Conservation (phyloP, 2,113 vertebrate species). For the Ailuropoda melanoleuca region DNA sequence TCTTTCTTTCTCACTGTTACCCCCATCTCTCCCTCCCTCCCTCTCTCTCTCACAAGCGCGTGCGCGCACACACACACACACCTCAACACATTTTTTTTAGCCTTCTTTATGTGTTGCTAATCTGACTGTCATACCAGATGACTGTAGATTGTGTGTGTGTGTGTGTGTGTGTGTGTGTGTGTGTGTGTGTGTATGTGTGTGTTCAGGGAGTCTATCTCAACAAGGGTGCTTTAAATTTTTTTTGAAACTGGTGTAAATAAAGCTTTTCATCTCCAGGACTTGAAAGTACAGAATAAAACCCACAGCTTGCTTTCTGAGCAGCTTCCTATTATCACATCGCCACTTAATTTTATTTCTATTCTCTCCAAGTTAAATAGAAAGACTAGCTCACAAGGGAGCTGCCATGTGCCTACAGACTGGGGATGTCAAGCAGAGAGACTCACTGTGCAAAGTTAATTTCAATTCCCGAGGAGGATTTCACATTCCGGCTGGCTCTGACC, state of each 20-base stretch:
- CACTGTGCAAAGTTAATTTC: slow-evolving; percentile 94
- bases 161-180: background rate
- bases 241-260: slow-evolving; percentile 62
- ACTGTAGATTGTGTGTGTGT: background rate
- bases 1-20: slow-evolving; percentile 30
- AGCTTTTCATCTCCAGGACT: slow-evolving; percentile 72
- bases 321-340: slow-evolving; percentile 84
- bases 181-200: background rate
- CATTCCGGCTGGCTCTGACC: slow-evolving; percentile 93
- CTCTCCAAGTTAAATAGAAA: slow-evolving; percentile 89
- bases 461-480: slow-evolving; percentile 95
- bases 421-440: slow-evolving; percentile 90
- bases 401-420: slow-evolving; percentile 86
- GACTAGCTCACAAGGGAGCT: slow-evolving; percentile 87
- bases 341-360: slow-evolving; percentile 89
- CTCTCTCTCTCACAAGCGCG: background rate
- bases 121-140: background rate
- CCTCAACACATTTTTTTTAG: background rate
- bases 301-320: slow-evolving; percentile 82
- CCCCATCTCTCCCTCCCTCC: background rate
- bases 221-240: slow-evolving; percentile 35
- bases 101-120: slow-evolving; percentile 57
- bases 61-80: background rate
- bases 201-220: slow-evolving; percentile 28
- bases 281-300: slow-evolving; percentile 78